Evolutionary conservation across 2,888 invertebrate genomes (phyloP), one percentile per base, ranked within the genome.

Genomic region (Aelia acuminata): DNA sequence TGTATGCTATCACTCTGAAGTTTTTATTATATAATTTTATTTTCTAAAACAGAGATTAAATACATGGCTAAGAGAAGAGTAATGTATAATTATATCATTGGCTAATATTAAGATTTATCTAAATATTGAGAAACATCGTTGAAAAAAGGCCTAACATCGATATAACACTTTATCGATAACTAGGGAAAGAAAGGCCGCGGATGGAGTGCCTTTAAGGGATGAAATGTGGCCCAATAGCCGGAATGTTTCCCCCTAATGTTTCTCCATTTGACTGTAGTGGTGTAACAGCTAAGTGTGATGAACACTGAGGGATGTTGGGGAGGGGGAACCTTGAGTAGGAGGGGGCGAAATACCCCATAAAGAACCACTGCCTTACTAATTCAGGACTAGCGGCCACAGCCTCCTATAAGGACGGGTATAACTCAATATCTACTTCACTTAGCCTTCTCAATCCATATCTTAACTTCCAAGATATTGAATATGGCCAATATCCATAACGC

Each of bases 201-300:
- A 35, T 43, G 80, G 22, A 80, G 80, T n/a, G 80, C 43, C 75
- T 39, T 80, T 43, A 43, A 47, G 80, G 47, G 47, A 80, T 47
- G 80, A 80, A 80, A 80, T 80, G 80, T 80, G 80, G 43, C 80
- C 43, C 43, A 47, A 47, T 47, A 47, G 43, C 22, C 22, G 80
- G 43, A 80, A 80, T 80, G 43, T n/a, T 80, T n/a, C 43, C 43
- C 75, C 80, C 80, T 80, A 80, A 80, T 80, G 80, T 80, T 80
- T 80, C 80, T 80, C 80, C 80, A 80, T 80, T 80, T 80, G 80
- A 80, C 80, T 80, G 80, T 80, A 43, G 80, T n/a, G 80, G 80
- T 80, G 80, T 80, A 43, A 80, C 80, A 80, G 22, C 80, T 80
- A 80, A 80, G 80, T 80, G 80, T 80, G 80, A 80, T 80, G 43